A percentile compares a stretch with the other conserved stretches of the same genome.
Evolutionary conservation across 2,888 invertebrate genomes (phyloP).

Genomic region (Orgyia antiqua): DNA sequence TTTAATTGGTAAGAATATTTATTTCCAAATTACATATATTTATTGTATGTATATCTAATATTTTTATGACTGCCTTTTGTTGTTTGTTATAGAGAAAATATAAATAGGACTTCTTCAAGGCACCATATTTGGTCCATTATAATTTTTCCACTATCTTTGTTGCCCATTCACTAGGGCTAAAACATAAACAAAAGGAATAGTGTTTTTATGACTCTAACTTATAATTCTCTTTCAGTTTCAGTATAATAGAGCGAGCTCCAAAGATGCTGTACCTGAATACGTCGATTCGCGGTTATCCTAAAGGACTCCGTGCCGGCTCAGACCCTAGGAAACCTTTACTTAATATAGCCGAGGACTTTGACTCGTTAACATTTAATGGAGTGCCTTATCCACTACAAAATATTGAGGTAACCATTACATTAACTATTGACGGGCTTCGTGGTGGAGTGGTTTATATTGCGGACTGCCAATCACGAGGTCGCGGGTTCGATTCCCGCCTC

Average conservation of each 20-base stretch:
- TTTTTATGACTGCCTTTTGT: too few relatives aligned
- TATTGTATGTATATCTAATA: too few relatives aligned
- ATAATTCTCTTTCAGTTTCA: conserved; percentile 34
- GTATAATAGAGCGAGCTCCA: conserved; percentile 69
- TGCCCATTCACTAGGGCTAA: too few relatives aligned
- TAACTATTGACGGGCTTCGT: too few relatives aligned
- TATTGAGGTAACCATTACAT: conserved; percentile 78
- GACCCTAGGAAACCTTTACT: conserved; percentile 88
- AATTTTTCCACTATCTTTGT: too few relatives aligned
- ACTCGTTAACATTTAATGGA: conserved; percentile 82
- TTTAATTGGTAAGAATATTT: too few relatives aligned
- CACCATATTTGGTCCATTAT: not conserved
- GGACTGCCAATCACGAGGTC: too few relatives aligned
- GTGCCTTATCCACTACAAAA: conserved; percentile 80
- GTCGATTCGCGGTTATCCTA: conserved; percentile 89
- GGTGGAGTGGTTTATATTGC: too few relatives aligned
- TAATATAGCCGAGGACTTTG: conserved; percentile 85
- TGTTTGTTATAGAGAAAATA: not conserved
- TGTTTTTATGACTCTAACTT: too few relatives aligned
- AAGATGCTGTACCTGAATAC: conserved; percentile 92
- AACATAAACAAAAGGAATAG: too few relatives aligned
- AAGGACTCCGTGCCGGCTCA: conserved; percentile 88
- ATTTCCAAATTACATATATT: too few relatives aligned
- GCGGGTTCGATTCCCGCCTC: too few relatives aligned
- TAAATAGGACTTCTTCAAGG: not conserved